A percentile compares a stretch with the other conserved stretches of the same genome.
Evolutionary conservation across 2,797 vertebrate genomes (phyloP).

Genomic region (Sarcoramphus papa): DNA sequence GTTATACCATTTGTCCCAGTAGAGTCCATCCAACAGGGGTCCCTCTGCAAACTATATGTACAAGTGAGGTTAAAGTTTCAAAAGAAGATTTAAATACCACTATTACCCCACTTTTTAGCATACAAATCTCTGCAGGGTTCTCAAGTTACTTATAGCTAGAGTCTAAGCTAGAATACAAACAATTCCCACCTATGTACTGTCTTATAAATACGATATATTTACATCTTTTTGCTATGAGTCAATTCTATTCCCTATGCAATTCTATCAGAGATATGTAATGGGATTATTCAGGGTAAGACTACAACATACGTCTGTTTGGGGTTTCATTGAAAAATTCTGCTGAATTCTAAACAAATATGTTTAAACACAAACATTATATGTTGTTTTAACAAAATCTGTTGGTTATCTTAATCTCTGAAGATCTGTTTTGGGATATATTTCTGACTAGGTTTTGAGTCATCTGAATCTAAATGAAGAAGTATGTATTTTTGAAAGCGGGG

Average conservation of each 20-base stretch:
- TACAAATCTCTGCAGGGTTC: not conserved
- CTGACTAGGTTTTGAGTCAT: not conserved
- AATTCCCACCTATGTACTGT: not conserved
- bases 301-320: not conserved
- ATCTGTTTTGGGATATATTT: not conserved
- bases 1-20: constrained; percentile 63
- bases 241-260: not conserved
- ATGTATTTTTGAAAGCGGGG: not conserved
- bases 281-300: not conserved
- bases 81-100: not conserved
- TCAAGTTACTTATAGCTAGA: not conserved
- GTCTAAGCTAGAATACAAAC: not conserved
- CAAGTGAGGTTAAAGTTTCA: not conserved
- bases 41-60: constrained; percentile 64
- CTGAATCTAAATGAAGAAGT: not conserved
- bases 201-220: not conserved
- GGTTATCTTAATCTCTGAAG: not conserved
- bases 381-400: not conserved
- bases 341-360: not conserved
- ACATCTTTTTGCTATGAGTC: not conserved
- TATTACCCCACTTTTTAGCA: not conserved
- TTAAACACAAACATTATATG: not conserved
- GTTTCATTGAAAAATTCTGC: not conserved
- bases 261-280: not conserved
- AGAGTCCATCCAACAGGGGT: constrained; percentile 69